Evolutionary conservation across 1,140 invertebrate genomes (phyloP).

Genomic region (Popillia japonica): DNA sequence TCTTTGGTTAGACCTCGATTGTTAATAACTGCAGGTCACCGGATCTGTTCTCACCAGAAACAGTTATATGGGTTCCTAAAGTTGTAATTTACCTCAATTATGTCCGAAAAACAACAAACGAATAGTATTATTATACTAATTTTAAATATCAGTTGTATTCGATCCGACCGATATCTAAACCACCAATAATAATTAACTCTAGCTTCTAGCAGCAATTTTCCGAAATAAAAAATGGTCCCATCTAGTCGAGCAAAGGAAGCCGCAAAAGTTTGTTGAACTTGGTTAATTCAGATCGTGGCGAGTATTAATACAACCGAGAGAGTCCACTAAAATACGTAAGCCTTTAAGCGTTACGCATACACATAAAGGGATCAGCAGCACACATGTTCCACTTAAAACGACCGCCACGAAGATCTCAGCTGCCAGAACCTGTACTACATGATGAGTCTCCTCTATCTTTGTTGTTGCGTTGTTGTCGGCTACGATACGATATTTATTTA

Average conservation of each 20-base stretch:
- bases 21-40: no score
- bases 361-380: background rate
- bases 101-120: no score
- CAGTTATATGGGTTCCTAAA: no score
- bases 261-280: constrained; percentile 25
- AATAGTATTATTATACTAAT: no score
- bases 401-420: background rate
- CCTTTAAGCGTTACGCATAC: background rate
- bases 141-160: background rate
- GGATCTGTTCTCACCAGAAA: no score
- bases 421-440: constrained; percentile 2
- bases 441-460: background rate
- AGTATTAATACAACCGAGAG: constrained; percentile 21
- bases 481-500: background rate
- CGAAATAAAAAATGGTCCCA: background rate
- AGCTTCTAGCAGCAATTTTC: background rate
- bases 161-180: background rate
- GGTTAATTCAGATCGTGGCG: constrained; percentile 19
- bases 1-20: no score
- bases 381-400: constrained; percentile 8
- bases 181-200: constrained; percentile 2
- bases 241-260: constrained; percentile 6
- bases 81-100: no score
- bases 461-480: constrained; percentile 7
- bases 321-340: constrained; percentile 21